Base-by-base conservation (phyloP, 2,797 vertebrate genomes). In the Myiotriccus ornatus region DNA sequence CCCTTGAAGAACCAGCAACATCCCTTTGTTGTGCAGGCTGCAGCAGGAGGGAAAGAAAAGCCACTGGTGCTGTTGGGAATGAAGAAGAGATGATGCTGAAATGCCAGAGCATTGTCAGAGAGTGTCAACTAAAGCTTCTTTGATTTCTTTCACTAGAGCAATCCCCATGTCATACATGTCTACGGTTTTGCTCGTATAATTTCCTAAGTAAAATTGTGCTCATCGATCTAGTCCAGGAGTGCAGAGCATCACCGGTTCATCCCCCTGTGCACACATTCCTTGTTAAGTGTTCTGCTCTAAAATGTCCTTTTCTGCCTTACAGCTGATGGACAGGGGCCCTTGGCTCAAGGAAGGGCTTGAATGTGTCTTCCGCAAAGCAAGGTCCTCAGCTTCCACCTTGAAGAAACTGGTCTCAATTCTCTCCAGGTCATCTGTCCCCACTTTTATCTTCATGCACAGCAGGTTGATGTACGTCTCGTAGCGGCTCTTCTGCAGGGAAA, bases 401-500 rank as follows among this genome's bases (percentile, higher is more conserved):
- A 99, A 98, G 95, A 99, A 97, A 57, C 97, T 98, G 81, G 98
- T 98, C 97, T 99, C 99, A 3, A 99, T 99, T 97, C 98, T 98
- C 97, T 99, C 99, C 95, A 99, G 97, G 97, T 99, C 99, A 24
- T 99, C 99, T 3, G 98, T 99, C 88, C 98, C 99, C 0, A 98
- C 98, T 8, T 98, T 98, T 92, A 99, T 97, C 97, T 99, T 99
- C 95, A 98, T 98, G 95, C 98, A 98, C 94, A 99, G 97, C 82
- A 99, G 98, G 93, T 97, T 98, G 97, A 99, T 98, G 83, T 99
- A 99, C 0, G 99, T 99, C 97, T 99, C 99, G 55, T 99, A 99
- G 68, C 99, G 98, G 52, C 98, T 99, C 97, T 99, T 99, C 99
- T 99, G 98, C 88, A 95, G 89, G 65, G 75, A 74, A 23, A 90